A percentile compares a stretch with the other conserved stretches of the same genome.
Conservation (phyloP, 2,888 invertebrate species). For the Lucinisca nassula region DNA sequence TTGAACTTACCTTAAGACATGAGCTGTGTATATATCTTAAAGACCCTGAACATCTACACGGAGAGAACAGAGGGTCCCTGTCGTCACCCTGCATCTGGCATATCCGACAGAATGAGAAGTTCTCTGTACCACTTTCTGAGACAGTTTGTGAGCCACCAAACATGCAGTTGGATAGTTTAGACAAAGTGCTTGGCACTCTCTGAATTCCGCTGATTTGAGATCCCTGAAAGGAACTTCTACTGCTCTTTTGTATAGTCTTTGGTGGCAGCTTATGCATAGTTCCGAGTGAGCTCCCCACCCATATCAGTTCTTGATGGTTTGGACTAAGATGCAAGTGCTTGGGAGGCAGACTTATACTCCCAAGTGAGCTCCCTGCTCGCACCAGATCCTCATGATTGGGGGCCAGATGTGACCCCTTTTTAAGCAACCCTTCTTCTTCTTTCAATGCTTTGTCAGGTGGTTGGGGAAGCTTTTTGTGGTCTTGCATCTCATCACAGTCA, state of each 20-base stretch:
- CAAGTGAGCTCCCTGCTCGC: conserved; percentile 44
- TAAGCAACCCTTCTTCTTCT: not conserved
- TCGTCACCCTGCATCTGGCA: conserved; percentile 88
- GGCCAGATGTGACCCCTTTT: conserved; percentile 25
- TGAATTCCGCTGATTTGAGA: conserved; percentile 37
- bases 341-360: conserved; percentile 59
- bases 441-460: conserved; percentile 38
- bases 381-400: conserved; percentile 46
- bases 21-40: conserved; percentile 89
- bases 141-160: conserved; percentile 58
- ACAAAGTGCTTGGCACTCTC: conserved; percentile 40
- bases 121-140: conserved; percentile 80
- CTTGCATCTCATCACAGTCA: conserved; percentile 7
- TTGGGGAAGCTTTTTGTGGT: conserved; percentile 38
- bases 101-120: conserved; percentile 89
- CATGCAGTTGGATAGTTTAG: conserved; percentile 43
- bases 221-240: conserved; percentile 5
- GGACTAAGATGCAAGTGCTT: conserved; percentile 24
- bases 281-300: conserved; percentile 67
- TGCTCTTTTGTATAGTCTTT: not conserved
- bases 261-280: conserved; percentile 70
- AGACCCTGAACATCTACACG: conserved; percentile 89
- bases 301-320: conserved; percentile 59
- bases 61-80: conserved; percentile 88
- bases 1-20: conserved; percentile 89